Evolutionary conservation across 2,888 invertebrate genomes (phyloP).

Genomic region (Drosophila bunnanda): DNA sequence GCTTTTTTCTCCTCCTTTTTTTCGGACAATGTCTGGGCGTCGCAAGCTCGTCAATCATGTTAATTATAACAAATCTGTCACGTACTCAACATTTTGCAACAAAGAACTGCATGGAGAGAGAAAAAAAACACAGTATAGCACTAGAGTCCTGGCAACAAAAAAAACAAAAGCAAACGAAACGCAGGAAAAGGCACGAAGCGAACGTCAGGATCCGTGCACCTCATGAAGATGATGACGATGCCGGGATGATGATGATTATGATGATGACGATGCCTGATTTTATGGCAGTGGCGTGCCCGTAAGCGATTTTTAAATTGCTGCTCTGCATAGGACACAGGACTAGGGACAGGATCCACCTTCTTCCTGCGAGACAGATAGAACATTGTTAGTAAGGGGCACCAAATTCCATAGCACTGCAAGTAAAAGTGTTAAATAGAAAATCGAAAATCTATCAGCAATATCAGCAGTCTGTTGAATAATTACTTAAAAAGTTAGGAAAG

Average conservation of each 20-base stretch:
- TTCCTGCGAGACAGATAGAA: constrained; percentile 26
- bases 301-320: constrained; percentile 73
- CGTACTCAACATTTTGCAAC: constrained; percentile 63
- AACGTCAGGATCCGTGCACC: constrained; percentile 50
- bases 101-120: constrained; percentile 23
- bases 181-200: constrained; percentile 65
- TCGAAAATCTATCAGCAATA: background rate
- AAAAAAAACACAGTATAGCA: constrained; percentile 28
- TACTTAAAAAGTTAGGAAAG: too few relatives aligned
- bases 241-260: constrained; percentile 41
- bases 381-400: constrained; percentile 43
- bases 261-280: constrained; percentile 68
- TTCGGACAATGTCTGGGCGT: constrained; percentile 40
- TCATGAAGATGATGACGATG: constrained; percentile 33
- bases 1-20: too few relatives aligned
- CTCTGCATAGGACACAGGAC: constrained; percentile 57
- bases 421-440: background rate
- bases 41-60: constrained; percentile 71
- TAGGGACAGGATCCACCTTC: constrained; percentile 28
- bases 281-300: constrained; percentile 73
- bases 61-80: constrained; percentile 74
- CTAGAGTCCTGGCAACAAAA: constrained; percentile 6
- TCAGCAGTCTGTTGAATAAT: too few relatives aligned
- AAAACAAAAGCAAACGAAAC: constrained; percentile 41
- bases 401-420: constrained; percentile 15